Percentiles rank a stretch among this genome's conserved stretches.
phyloP scores from a whole-genome alignment of 2,888 invertebrate species.

The Ellobium chinense region DNA sequence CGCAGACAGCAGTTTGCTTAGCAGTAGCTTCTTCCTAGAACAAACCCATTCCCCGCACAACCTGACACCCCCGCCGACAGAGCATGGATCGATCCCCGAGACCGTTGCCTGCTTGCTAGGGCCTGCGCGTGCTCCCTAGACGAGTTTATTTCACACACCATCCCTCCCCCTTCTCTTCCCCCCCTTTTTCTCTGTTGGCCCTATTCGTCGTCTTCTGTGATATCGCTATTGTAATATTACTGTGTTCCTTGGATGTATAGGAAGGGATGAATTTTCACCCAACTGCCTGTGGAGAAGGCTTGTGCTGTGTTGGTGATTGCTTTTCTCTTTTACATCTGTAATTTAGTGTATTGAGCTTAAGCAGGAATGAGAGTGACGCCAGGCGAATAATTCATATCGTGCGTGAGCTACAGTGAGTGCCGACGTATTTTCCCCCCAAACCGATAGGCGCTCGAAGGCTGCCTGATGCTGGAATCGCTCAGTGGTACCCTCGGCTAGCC shows the following conservation, averaged over 20 bases:
- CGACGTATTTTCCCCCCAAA: too few species aligned
- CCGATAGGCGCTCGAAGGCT: too few species aligned
- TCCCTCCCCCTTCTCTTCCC: neutral
- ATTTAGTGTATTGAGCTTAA: too few species aligned
- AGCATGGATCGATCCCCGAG: constrained; percentile 11
- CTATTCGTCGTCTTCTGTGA: neutral
- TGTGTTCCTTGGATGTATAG: neutral
- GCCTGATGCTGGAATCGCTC: too few species aligned
- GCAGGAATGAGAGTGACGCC: too few species aligned
- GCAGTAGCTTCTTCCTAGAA: neutral
- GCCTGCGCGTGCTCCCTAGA: constrained; percentile 11
- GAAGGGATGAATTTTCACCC: neutral
- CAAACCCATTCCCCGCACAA: neutral
- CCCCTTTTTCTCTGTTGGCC: neutral
- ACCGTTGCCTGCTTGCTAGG: constrained; percentile 13
- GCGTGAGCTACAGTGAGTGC: too few species aligned
- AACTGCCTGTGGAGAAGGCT: too few species aligned
- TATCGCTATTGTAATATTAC: neutral
- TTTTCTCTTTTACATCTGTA: too few species aligned
- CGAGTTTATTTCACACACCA: neutral
- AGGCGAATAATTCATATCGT: too few species aligned
- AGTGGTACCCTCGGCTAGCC: too few species aligned
- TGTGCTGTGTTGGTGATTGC: too few species aligned
- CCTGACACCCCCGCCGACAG: constrained; percentile 17
- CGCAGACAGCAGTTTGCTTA: neutral